Conservation (phyloP, 2,888 invertebrate genomes). For the Diarsia mendica region DNA sequence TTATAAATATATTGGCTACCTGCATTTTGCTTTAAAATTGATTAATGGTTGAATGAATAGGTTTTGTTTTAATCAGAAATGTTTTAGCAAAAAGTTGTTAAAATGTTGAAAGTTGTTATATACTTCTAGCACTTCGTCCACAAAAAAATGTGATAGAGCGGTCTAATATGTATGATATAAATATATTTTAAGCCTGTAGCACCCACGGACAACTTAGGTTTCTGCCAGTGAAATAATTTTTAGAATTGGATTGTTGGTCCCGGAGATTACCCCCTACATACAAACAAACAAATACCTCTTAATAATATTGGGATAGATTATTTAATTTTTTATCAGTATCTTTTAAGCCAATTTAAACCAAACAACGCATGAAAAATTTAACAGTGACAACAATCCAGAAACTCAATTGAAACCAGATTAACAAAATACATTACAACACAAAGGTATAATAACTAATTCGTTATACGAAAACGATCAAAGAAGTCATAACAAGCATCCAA, state of each 20-base stretch:
- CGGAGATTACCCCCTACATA: no score
- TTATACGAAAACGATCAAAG: slow-evolving; percentile 47
- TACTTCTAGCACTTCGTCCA: no score
- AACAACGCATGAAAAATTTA: not conserved
- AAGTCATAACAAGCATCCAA: slow-evolving; percentile 44
- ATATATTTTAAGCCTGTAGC: no score
- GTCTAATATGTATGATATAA: no score
- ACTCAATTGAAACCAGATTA: slow-evolving; percentile 13
- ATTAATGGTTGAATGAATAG: slow-evolving; percentile 4
- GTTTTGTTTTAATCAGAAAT: not conserved
- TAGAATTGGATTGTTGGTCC: no score
- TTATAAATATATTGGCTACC: slow-evolving; percentile 60
- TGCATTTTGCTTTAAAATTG: slow-evolving; percentile 34
- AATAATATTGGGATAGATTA: not conserved
- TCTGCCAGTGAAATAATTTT: no score
- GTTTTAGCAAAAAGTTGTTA: not conserved
- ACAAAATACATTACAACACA: slow-evolving; percentile 23
- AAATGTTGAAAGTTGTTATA: no score
- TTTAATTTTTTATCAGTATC: not conserved
- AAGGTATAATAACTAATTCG: slow-evolving; percentile 29
- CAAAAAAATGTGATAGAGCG: no score
- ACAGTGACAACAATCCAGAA: not conserved
- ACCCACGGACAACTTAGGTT: no score
- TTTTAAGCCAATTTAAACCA: not conserved
- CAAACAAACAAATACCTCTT: not conserved